Base-by-base conservation (phyloP, 92 coral and sea anemone genomes). In the Scolanthus callimorphus region DNA sequence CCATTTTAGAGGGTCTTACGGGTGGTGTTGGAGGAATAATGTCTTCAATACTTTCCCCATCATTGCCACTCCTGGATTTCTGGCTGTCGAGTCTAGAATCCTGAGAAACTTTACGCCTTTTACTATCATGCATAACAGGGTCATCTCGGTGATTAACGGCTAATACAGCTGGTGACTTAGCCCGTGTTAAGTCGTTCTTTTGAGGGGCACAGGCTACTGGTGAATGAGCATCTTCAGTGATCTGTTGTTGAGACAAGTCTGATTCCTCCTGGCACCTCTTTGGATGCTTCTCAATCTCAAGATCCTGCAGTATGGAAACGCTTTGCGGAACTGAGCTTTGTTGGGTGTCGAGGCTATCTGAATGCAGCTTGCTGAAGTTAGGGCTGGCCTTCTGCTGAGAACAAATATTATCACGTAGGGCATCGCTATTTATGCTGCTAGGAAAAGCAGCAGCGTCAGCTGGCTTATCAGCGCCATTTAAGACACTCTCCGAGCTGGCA, bases 11-110 rank as follows among this genome's bases (percentile, higher is more conserved):
- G 17, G 22, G 4, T 15, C 43, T 34, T 4, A 46, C 23, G 17
- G 52, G 52, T 46, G 52, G 52, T 20, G 52, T 46, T 6, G 52
- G 52, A 9, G 52, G 52, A 9, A 46, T 46, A 46, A 46, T 20
- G 52, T 46, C 52, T 34, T 15, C 41, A 34, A 34, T 34, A 15
- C 41, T 34, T 34, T 34, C 41, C 6, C 6, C 6, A 6, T 34
- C 8, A 6, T 34, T 15, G 15, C 8, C 8, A 6, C 8, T 6
- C 6, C 41, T 34, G 41, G 8, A 34, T 34, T 34, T 34, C 41
- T 34, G 6, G n/a, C n/a, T n/a, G n/a, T n/a, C n/a, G n/a, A n/a
- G n/a, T n/a, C 43, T 34, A 34, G 15, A 34, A 6, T 46, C 52
- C 23, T 46, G 11, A 6, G 52, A 46, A 6, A 9, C 17, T 46